phyloP scores from a whole-genome alignment of 2,888 invertebrate genomes.

The Xiphydria camelus region DNA sequence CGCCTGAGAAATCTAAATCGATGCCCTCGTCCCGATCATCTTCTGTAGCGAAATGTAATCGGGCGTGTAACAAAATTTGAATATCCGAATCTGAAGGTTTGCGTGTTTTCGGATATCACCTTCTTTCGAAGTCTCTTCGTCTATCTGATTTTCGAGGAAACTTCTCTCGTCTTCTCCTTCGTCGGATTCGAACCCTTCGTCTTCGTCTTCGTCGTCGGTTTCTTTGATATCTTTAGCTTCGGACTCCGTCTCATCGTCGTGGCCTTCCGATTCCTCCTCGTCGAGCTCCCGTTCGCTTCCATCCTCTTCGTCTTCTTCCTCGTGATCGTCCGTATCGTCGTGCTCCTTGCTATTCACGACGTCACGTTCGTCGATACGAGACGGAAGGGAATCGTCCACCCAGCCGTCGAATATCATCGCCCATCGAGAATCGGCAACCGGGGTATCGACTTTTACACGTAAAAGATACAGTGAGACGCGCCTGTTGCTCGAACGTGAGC shows the following conservation, averaged over 20 bases:
- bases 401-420: constrained; percentile 79
- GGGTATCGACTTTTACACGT: constrained; percentile 68
- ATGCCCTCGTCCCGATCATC: no score
- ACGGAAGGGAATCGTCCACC: constrained; percentile 67
- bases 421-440: constrained; percentile 69
- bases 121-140: constrained; percentile 31
- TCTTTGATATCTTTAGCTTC: constrained; percentile 25
- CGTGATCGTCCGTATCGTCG: constrained; percentile 24
- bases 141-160: constrained; percentile 31
- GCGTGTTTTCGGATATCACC: constrained; percentile 38
- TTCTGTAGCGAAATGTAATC: no score
- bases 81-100: no score
- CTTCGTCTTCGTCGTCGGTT: constrained; percentile 48
- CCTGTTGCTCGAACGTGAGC: no score
- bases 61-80: no score
- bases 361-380: constrained; percentile 34
- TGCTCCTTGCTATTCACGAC: constrained; percentile 43
- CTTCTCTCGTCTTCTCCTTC: constrained; percentile 37
- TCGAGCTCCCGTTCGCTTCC: constrained; percentile 59
- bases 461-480: no score
- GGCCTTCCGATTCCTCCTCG: constrained; percentile 28
- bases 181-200: constrained; percentile 31
- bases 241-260: constrained; percentile 27
- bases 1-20: no score
- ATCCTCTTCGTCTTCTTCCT: constrained; percentile 61